Evolutionary conservation across 2,797 vertebrate species (phyloP).

Genomic region (Discoglossus pictus): DNA sequence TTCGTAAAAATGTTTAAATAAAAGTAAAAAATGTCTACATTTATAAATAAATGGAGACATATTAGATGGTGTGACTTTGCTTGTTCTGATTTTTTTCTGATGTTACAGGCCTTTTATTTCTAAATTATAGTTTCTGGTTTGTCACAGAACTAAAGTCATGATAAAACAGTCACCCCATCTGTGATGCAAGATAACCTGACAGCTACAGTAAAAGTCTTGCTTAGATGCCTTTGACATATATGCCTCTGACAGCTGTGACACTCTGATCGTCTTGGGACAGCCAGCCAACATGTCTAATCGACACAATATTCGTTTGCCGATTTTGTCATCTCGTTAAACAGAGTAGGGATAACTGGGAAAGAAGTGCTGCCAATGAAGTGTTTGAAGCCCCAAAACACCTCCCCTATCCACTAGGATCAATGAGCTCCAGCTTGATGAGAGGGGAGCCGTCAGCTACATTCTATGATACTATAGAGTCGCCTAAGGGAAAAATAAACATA

Average conservation of each 20-base stretch:
- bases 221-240: slow-evolving; percentile 6
- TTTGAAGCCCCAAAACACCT: too few relatives aligned
- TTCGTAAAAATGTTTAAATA: too few relatives aligned
- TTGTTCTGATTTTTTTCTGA: too few relatives aligned
- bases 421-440: slow-evolving; percentile 11
- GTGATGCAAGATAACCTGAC: too few relatives aligned
- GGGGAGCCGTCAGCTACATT: slow-evolving; percentile 23
- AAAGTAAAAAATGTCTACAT: too few relatives aligned
- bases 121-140: too few relatives aligned
- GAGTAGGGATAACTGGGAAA: neutral
- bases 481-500: slow-evolving; percentile 3
- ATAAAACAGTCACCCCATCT: too few relatives aligned
- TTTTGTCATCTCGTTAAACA: slow-evolving; percentile 15
- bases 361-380: too few relatives aligned
- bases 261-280: slow-evolving; percentile 12
- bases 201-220: slow-evolving; percentile 10
- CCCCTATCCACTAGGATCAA: slow-evolving; percentile 12
- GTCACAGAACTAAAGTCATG: too few relatives aligned
- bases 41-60: too few relatives aligned
- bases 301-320: slow-evolving; percentile 16
- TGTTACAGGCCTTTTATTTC: too few relatives aligned
- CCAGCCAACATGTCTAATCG: slow-evolving; percentile 3
- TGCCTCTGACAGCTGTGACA: slow-evolving; percentile 3
- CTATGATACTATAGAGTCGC: slow-evolving; percentile 10
- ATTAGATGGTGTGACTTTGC: too few relatives aligned